Evolutionary conservation across 37 sponge, comb jelly and placozoan genomes (phyloP), one percentile per base, ranked within the genome.

Genomic region (Dysidea cf. avara): DNA sequence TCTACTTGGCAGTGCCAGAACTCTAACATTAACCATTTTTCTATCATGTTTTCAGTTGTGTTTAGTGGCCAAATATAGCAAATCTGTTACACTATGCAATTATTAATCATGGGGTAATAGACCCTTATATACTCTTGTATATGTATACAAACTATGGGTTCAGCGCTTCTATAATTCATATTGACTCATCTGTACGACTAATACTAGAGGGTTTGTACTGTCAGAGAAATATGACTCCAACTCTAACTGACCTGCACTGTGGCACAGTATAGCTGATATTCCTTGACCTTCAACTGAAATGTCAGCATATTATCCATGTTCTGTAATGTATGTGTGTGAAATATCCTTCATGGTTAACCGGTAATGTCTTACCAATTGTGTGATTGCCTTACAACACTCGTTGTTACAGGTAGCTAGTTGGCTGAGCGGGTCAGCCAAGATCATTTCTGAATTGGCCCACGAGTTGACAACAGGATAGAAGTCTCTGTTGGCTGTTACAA

Each of bases 211-310:
- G 33, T 3, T 53, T 36, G 17, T n/a, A 32, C 31, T 28, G 25
- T 26, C 21, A 17, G 13, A 72, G n/a, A n/a, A n/a, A n/a, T n/a
- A n/a, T n/a, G n/a, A n/a, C n/a, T n/a, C n/a, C n/a, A n/a, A n/a
- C n/a, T n/a, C n/a, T n/a, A n/a, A n/a, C 91, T 69, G 58, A 91
- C 92, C 72, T 78, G 48, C 38, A 66, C 92, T 50, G 83, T 39
- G 1, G 64, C 75, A 34, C 68, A 58, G 70, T 78, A 91, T 29
- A 86, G 74, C 67, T 91, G 86, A 68, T 91, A 86, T 76, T 85
- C 86, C 59, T 74, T 91, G 14, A 77, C 2, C 1, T 81, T 20
- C 39, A 66, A 36, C 39, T 52, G 53, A 50, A 26, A 22, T 22
- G 21, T n/a, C 22, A 26, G 21, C 22, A 20, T 21, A 30, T 21